Conservation (phyloP, 2,797 vertebrate genomes). For the Okamejei kenojei region DNA sequence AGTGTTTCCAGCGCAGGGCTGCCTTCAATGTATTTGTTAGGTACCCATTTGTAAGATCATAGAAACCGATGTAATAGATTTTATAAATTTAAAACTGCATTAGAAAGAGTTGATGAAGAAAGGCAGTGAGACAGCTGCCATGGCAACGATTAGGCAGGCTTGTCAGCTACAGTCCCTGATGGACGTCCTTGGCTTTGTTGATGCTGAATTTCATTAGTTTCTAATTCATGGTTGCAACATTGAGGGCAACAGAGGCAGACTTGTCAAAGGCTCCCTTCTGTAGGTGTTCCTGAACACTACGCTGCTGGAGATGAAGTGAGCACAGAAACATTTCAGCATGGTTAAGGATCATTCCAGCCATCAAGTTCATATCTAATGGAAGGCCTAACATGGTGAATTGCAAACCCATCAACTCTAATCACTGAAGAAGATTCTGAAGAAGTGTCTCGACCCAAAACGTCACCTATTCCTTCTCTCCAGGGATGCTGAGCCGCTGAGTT, state of each 20-base stretch:
- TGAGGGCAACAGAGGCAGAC: neutral
- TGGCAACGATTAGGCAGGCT: slow-evolving; percentile 21
- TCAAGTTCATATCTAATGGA: neutral
- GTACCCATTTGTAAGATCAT: slow-evolving; percentile 11
- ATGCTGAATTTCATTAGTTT: slow-evolving; percentile 25
- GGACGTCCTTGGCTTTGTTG: slow-evolving; percentile 15
- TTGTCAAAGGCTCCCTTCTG: neutral
- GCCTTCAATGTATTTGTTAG: slow-evolving; percentile 1
- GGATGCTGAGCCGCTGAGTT: no score
- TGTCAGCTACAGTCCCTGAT: slow-evolving; percentile 1
- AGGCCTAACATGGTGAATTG: neutral
- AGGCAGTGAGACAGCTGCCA: neutral
- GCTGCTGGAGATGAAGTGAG: neutral
- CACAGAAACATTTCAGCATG: neutral
- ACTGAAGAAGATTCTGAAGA: no score
- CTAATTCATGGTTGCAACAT: neutral
- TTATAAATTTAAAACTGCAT: slow-evolving; percentile 30
- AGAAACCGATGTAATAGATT: neutral
- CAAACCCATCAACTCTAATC: neutral
- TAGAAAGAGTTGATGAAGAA: neutral
- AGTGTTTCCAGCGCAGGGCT: neutral
- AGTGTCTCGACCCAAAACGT: no score
- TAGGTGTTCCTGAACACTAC: neutral
- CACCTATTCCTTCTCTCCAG: no score
- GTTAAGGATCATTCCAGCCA: neutral